Conservation (phyloP, 2,888 invertebrate genomes). For the Biston betularia region DNA sequence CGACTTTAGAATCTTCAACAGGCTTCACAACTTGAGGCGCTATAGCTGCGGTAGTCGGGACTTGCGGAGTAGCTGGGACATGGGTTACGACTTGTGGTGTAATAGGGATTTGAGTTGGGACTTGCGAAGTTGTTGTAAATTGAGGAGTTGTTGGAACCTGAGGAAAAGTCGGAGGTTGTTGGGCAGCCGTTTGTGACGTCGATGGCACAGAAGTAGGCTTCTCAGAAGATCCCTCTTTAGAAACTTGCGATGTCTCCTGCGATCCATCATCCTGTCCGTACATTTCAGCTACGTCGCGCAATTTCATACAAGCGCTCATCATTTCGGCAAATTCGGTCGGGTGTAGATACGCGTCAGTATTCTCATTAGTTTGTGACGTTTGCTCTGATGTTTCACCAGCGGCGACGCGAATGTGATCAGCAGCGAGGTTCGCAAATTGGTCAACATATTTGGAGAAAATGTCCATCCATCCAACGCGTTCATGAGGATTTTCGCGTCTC, state of each 20-base stretch:
- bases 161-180: not conserved
- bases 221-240: slow-evolving; percentile 25
- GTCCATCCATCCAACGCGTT: slow-evolving; percentile 76
- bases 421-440: slow-evolving; percentile 83
- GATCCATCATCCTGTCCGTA: not conserved
- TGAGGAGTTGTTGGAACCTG: not conserved
- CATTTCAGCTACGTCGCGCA: not conserved
- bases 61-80: slow-evolving; percentile 2
- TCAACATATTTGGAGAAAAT: slow-evolving; percentile 81
- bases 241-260: not conserved
- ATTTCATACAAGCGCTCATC: slow-evolving; percentile 12
- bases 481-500: slow-evolving; percentile 51
- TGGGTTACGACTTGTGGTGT: not conserved
- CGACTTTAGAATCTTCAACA: slow-evolving; percentile 8
- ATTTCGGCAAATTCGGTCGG: slow-evolving; percentile 8
- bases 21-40: slow-evolving; percentile 5
- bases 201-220: slow-evolving; percentile 3
- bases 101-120: not conserved
- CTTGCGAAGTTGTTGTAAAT: not conserved
- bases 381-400: slow-evolving; percentile 1
- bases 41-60: not conserved
- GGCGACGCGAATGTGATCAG: slow-evolving; percentile 62
- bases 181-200: not conserved
- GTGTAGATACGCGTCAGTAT: not conserved
- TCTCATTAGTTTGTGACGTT: not conserved